Evolutionary conservation across 2,113 vertebrate species (phyloP).

Genomic region (Turdus rufiventris): DNA sequence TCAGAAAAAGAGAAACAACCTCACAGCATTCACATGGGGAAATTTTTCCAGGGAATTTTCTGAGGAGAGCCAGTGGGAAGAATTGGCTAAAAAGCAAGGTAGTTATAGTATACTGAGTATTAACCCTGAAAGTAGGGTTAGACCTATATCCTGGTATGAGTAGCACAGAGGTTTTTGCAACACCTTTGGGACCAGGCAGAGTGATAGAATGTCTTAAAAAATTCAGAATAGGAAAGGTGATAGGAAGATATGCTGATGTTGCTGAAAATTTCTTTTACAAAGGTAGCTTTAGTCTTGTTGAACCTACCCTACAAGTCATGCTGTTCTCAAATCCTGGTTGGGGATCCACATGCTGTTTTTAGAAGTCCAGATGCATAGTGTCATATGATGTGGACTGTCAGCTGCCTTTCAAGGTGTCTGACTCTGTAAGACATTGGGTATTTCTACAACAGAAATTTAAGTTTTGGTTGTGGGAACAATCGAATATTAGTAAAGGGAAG

Average conservation of each 20-base stretch:
- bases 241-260: neutral
- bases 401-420: neutral
- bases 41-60: neutral
- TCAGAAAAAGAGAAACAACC: neutral
- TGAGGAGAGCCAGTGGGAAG: neutral
- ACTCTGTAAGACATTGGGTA: neutral
- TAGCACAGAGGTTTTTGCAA: neutral
- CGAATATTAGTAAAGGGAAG: neutral
- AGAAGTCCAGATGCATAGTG: neutral
- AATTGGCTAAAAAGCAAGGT: neutral
- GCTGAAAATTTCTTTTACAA: neutral
- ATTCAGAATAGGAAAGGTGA: neutral
- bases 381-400: neutral
- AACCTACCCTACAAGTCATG: neutral
- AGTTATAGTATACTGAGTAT: neutral
- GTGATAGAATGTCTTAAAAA: neutral
- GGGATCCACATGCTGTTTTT: neutral
- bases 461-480: neutral
- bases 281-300: neutral
- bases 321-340: neutral
- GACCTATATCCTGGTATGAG: neutral
- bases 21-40: neutral
- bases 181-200: neutral
- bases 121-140: neutral
- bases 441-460: neutral